phyloP scores from a whole-genome alignment of 2,888 invertebrate genomes.

The Ophion slaviceki region DNA sequence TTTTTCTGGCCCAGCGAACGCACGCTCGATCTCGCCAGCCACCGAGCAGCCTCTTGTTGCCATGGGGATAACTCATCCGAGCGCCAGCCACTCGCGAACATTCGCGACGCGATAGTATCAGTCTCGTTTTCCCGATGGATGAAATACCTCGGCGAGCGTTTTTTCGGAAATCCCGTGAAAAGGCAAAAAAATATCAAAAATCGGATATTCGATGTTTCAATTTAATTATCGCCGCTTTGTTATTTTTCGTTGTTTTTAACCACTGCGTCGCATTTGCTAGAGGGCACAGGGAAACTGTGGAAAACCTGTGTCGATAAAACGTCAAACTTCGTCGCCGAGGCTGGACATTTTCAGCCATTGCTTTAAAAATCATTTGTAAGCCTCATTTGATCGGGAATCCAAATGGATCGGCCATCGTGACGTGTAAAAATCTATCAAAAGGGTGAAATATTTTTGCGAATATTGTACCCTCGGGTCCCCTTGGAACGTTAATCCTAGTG shows the following conservation, averaged over 20 bases:
- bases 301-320: not conserved
- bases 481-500: not conserved
- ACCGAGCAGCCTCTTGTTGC: conserved; percentile 77
- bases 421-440: too few relatives aligned
- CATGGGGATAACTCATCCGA: conserved; percentile 75
- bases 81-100: not conserved
- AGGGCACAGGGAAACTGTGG: not conserved
- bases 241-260: not conserved
- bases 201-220: not conserved
- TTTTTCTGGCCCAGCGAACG: conserved; percentile 46
- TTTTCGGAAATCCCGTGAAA: not conserved
- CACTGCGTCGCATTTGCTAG: not conserved
- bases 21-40: conserved; percentile 62
- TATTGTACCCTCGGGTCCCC: too few relatives aligned
- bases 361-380: not conserved
- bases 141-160: not conserved
- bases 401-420: too few relatives aligned
- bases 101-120: conserved; percentile 9
- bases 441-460: too few relatives aligned
- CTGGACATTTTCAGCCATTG: not conserved
- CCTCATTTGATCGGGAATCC: too few relatives aligned
- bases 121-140: not conserved
- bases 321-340: not conserved
- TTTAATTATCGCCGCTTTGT: not conserved
- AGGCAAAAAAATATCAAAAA: not conserved